Evolutionary conservation across 2,797 vertebrate species (phyloP), one percentile per base, ranked within the genome.

Genomic region (Microcaecilia unicolor): DNA sequence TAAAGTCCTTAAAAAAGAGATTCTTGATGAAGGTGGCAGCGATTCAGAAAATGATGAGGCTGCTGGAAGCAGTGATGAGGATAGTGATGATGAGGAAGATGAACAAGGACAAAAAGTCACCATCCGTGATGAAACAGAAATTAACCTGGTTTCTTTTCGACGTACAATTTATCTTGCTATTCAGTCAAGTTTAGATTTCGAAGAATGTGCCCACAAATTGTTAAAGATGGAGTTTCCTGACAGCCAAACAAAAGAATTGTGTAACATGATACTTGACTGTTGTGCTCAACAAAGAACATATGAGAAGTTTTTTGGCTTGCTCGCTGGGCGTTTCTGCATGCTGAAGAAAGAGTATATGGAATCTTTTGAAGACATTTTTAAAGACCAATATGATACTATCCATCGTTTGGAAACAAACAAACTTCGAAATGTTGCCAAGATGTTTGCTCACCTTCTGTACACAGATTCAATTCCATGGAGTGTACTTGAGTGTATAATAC

Each of bases 251-350:
- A 98, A 98, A 75, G 94, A 98, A 69, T 81, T 99, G 44, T 99
- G 95, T 61, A 99, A 99, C 77, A 98, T 99, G 95, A 98, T 99
- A 67, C 85, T 99, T 55, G 95, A 99, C 67, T 99, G 95, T 69
- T 99, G 95, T 63, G 94, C 95, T 59, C 95, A 99, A 46, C 95
- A 99, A 76, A 90, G 95, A 45, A 98, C 94, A 2, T 98, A 98
- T 0, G 94, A 99, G 63, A 99, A 99, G 74, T 99, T 99, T 81
- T 99, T 98, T 13, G 95, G 95, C 10, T 83, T 99, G 22, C 74
- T 99, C 48, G 94, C 95, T 9, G 95, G 94, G 95, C 86, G 93
- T 55, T 99, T 99, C 81, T 98, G 93, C 48, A 67, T 97, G 71
- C 66, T 99, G 51, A 97, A 94, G 77, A 99, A 97, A 38, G 94